A percentile compares a stretch with the other conserved stretches of the same genome.
Conservation (phyloP, 1,140 invertebrate species). For the Drosophila nannoptera region DNA sequence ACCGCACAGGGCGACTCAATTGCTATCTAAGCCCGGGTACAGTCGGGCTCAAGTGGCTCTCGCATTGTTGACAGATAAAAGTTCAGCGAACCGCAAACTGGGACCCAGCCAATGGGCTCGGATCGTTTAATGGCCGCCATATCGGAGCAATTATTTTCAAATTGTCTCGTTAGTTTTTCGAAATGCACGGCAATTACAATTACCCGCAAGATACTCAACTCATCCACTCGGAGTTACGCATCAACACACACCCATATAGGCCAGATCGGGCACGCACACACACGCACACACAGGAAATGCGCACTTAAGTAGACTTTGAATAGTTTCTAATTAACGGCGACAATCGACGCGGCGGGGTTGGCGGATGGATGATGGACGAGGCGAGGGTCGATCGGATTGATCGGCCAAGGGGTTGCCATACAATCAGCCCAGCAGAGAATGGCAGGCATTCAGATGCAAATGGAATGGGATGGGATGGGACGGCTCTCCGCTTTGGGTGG, state of each 20-base stretch:
- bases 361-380: constrained; percentile 33
- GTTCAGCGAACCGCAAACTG: constrained; percentile 65
- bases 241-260: constrained; percentile 57
- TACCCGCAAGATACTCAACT: constrained; percentile 51
- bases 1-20: constrained; percentile 49
- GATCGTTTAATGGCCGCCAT: constrained; percentile 67
- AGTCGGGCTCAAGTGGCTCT: constrained; percentile 32
- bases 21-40: constrained; percentile 1
- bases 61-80: constrained; percentile 64
- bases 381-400: constrained; percentile 2
- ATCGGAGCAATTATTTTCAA: constrained; percentile 73
- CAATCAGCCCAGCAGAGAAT: not conserved
- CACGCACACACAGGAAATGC: constrained; percentile 55
- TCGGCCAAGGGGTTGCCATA: constrained; percentile 1
- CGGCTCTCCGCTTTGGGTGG: constrained; percentile 69
- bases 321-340: constrained; percentile 75
- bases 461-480: no score
- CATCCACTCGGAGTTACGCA: constrained; percentile 54
- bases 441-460: constrained; percentile 48
- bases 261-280: constrained; percentile 22
- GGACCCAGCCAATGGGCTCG: constrained; percentile 54
- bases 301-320: constrained; percentile 76
- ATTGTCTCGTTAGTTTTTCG: constrained; percentile 71
- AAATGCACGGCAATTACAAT: constrained; percentile 68
- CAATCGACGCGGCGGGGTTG: constrained; percentile 67